Conservation (phyloP, 2,888 invertebrate genomes). For the Philopedon plagiatum region DNA sequence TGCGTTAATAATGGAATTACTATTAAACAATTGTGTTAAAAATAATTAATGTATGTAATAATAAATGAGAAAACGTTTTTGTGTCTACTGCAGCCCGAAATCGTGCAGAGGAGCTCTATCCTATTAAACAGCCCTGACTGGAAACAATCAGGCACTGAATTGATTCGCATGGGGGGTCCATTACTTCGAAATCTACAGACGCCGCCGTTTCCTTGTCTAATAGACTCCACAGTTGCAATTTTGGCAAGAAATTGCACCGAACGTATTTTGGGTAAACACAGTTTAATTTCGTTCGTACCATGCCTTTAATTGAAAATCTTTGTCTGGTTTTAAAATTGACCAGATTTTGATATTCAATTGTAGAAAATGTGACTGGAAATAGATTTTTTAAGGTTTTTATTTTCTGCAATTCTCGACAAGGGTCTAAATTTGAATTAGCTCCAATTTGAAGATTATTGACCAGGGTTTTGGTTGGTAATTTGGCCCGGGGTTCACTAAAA, state of each 20-base stretch:
- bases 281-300: constrained; percentile 55
- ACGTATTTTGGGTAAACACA: constrained; percentile 61
- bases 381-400: no score
- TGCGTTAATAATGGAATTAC: no score
- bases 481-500: no score
- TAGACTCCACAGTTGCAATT: constrained; percentile 56
- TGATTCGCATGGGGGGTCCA: constrained; percentile 70
- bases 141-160: constrained; percentile 69
- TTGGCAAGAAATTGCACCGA: constrained; percentile 60
- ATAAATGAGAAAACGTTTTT: constrained; percentile 31
- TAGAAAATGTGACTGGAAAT: neutral
- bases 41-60: constrained; percentile 17
- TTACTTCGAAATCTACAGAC: constrained; percentile 65
- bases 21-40: neutral
- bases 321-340: constrained; percentile 46
- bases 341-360: constrained; percentile 20
- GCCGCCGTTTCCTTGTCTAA: constrained; percentile 55
- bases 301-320: constrained; percentile 57
- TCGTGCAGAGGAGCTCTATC: constrained; percentile 54
- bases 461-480: no score
- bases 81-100: constrained; percentile 46
- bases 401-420: no score
- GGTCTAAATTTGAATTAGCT: no score
- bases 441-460: no score
- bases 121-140: constrained; percentile 69